Evolutionary conservation across 2,888 invertebrate species (phyloP).

Genomic region (Ommatoiulus sabulosus): DNA sequence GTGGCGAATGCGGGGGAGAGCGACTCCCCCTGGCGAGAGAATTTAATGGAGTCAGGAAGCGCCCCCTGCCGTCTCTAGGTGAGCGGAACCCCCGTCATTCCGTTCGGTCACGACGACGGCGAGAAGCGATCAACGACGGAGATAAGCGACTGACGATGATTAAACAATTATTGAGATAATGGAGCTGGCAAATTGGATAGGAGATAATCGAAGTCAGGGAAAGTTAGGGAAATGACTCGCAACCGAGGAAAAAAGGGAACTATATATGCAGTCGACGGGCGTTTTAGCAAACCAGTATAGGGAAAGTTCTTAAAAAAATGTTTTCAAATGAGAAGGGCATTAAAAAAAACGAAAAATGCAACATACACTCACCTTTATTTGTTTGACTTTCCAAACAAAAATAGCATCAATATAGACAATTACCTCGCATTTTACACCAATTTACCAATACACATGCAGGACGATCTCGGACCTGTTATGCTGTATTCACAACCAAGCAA

Average conservation of each 20-base stretch:
- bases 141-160: constrained; percentile 3
- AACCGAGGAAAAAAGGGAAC: not conserved
- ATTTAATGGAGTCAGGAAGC: constrained; percentile 6
- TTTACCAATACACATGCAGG: too few relatives aligned
- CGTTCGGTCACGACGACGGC: not conserved
- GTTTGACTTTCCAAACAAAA: too few relatives aligned
- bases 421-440: too few relatives aligned
- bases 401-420: too few relatives aligned
- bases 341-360: too few relatives aligned
- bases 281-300: too few relatives aligned
- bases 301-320: too few relatives aligned
- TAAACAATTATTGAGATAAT: constrained; percentile 36
- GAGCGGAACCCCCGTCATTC: constrained; percentile 7
- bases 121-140: not conserved
- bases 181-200: not conserved
- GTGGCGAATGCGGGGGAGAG: not conserved
- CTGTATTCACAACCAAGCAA: too few relatives aligned
- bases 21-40: not conserved
- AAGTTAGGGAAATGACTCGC: not conserved
- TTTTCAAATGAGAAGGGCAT: too few relatives aligned
- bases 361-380: too few relatives aligned
- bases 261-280: not conserved
- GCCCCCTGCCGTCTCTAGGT: not conserved
- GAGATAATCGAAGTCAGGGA: not conserved
- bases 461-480: too few relatives aligned